Conservation (phyloP, 2,113 vertebrate genomes). For the Brienomyrus brachyistius region DNA sequence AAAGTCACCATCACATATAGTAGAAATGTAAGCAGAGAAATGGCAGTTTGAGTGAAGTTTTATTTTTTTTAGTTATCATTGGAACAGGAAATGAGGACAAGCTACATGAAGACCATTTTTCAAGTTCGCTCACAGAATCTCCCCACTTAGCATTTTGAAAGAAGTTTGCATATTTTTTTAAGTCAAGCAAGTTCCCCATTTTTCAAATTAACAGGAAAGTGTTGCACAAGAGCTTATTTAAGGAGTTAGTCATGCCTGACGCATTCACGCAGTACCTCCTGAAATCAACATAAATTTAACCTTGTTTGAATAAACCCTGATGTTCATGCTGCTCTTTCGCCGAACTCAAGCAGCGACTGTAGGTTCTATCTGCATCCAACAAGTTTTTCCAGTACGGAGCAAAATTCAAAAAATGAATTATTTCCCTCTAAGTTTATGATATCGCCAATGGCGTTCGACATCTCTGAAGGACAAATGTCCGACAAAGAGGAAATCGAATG, state of each 20-base stretch:
- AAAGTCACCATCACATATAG: background rate
- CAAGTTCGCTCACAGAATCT: background rate
- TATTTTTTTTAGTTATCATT: background rate
- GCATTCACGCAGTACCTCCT: background rate
- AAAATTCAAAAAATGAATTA: conserved; percentile 25
- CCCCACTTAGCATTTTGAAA: background rate
- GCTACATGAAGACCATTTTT: background rate
- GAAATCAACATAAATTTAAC: background rate
- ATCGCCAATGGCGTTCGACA: conserved; percentile 37
- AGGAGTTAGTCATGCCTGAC: background rate
- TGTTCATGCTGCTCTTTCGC: background rate
- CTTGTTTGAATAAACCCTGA: background rate
- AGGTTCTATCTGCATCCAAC: background rate
- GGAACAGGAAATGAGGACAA: background rate
- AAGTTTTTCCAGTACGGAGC: background rate
- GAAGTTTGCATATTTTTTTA: background rate
- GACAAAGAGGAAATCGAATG: conserved; percentile 48
- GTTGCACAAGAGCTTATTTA: background rate
- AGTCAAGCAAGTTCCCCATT: background rate
- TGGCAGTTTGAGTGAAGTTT: background rate
- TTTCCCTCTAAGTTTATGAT: conserved; percentile 32
- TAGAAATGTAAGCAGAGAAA: background rate
- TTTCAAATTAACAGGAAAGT: background rate
- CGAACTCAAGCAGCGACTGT: background rate
- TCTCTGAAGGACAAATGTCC: conserved; percentile 49